Base-by-base conservation (phyloP, 2,888 invertebrate genomes). In the Galerucella pusilla region DNA sequence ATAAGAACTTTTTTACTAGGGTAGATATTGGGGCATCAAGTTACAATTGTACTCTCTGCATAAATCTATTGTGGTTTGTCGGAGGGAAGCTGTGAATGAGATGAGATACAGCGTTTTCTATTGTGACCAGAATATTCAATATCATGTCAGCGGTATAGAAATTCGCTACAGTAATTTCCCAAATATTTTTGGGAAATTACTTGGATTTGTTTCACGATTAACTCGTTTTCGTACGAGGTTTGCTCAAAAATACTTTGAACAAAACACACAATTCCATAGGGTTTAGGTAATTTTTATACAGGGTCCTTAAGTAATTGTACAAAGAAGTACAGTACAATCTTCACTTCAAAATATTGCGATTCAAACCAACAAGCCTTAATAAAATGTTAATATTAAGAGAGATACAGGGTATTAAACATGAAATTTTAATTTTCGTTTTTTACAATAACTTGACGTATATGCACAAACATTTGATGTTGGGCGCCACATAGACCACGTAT, bases 1-100 rank as follows among this genome's bases (percentile, higher is more conserved):
- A 79, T 77, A 79, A 79, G 79, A 77, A 80, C 75, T 80, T 78
- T 78, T 80, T 79, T 80, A 77, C 78, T 78, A 78, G 80, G 78
- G 81, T 80, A 78, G 80, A 80, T 80, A 81, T 78, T 76, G 78
- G 79, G 80, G 82, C 80, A 82, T 82, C 81, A 81, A 80, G 80
- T 82, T 82, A 82, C 82, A 81, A 80, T 81, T 82, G 79, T 81
- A 78, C 77, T 79, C 76, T 77, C 78, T 77, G 77, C 77, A 77
- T 79, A 79, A 79, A 79, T 81, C 79, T 75, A 76, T 76, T 75
- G 78, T 79, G 81, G 81, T 80, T 75, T 78, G 79, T 80, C 75
- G 76, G 78, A 79, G 81, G 80, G 81, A 79, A 75, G 80, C 80
- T 80, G 81, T 79, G 81, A 80, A 81, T 81, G 79, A 81, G 80